phyloP scores from a whole-genome alignment of 2,113 vertebrate species.

The Spilogale gracilis region DNA sequence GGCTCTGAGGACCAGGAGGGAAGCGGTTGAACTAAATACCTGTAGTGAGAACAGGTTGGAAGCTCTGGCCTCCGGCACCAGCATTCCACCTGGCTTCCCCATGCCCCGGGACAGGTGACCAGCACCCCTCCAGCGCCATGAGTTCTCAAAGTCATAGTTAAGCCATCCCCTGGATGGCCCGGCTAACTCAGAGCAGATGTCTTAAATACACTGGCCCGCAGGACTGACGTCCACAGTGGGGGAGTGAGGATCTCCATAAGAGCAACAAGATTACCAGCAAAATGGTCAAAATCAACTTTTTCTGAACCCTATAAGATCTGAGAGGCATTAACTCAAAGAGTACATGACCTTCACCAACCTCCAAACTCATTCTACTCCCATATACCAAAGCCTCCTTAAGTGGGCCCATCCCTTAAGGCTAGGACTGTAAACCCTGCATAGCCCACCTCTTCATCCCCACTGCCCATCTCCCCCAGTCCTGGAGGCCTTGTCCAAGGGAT shows the following conservation, averaged over 20 bases:
- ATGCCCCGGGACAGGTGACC: fast-evolving
- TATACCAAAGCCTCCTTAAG: neutral
- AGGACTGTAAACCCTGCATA: neutral
- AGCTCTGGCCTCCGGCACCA: fast-evolving
- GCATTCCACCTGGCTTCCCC: neutral
- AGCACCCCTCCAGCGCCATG: neutral
- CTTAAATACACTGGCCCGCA: neutral
- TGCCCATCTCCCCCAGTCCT: fast-evolving
- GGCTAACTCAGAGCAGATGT: neutral
- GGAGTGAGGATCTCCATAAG: neutral
- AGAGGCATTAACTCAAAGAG: neutral
- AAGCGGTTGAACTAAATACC: neutral
- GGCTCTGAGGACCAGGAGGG: neutral
- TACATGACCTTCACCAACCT: neutral
- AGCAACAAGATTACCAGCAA: neutral
- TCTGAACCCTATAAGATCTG: neutral
- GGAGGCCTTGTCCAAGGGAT: too few species aligned
- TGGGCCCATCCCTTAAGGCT: neutral
- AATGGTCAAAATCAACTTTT: neutral
- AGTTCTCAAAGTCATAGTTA: neutral
- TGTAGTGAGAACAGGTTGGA: neutral
- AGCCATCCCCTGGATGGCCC: neutral
- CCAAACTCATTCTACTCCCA: too few species aligned
- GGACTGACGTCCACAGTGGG: neutral
- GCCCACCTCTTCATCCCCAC: too few species aligned